Evolutionary conservation across 2,797 vertebrate genomes (phyloP).

Genomic region (Dipus sagitta): DNA sequence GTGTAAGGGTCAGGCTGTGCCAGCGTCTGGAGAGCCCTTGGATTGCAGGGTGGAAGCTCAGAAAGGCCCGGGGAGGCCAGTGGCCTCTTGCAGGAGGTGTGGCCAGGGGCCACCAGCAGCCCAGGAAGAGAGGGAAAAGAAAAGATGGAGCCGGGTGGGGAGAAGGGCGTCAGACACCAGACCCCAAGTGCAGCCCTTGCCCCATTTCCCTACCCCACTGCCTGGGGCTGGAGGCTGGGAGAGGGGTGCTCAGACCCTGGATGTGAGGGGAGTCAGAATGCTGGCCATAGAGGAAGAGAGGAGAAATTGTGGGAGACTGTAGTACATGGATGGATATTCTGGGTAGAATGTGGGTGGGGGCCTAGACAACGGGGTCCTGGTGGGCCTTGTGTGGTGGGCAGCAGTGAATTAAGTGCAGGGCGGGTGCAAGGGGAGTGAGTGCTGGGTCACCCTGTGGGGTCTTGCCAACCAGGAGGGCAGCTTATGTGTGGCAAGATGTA

Average conservation of each 20-base stretch:
- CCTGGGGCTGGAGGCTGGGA: background rate
- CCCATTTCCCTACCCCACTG: background rate
- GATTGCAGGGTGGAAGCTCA: background rate
- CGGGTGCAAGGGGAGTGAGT: background rate
- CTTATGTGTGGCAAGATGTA: too few relatives aligned
- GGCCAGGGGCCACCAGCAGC: background rate
- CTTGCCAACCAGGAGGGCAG: too few relatives aligned
- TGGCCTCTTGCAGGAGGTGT: constrained; percentile 47
- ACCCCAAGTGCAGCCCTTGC: background rate
- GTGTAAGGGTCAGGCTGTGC: background rate
- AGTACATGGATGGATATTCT: too few relatives aligned
- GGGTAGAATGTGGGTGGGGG: too few relatives aligned
- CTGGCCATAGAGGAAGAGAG: background rate
- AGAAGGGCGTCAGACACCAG: background rate
- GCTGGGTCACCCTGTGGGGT: background rate
- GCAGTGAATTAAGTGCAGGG: background rate
- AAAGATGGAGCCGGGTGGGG: background rate
- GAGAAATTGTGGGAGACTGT: background rate
- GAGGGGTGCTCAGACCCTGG: background rate
- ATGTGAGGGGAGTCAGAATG: background rate
- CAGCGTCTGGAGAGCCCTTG: background rate
- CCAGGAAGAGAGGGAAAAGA: background rate
- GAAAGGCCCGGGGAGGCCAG: background rate
- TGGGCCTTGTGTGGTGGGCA: background rate
- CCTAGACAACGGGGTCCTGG: background rate